These are phyloP conservation scores for Heliocidaris tuberculata DNA, from an alignment of 35 echinoderm and acorn worm species.

Conservation along the genomic window DNA sequence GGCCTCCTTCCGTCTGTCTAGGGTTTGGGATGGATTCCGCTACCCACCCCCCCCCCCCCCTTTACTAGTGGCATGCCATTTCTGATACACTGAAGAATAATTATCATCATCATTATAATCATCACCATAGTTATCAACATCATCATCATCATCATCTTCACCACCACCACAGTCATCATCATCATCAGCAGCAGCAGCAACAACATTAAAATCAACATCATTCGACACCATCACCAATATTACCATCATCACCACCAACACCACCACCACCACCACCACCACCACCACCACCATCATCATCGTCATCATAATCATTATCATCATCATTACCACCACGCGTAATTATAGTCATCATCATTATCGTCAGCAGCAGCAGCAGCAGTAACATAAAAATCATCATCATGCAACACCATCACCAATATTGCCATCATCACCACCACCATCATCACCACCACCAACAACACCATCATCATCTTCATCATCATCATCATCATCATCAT, in stretches of 20 bases:
- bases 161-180: too few species aligned
- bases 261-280: background rate
- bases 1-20: too few species aligned
- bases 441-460: background rate
- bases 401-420: background rate
- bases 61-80: too few species aligned
- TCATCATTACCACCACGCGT: background rate
- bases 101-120: constrained; percentile 14
- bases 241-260: background rate
- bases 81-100: too few species aligned
- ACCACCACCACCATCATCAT: background rate
- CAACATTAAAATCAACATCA: background rate
- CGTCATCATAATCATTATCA: background rate
- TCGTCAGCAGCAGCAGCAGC: too few species aligned
- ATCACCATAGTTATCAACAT: background rate
- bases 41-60: too few species aligned
- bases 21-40: too few species aligned
- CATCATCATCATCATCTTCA: background rate
- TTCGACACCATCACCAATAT: background rate
- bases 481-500: background rate
- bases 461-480: background rate
- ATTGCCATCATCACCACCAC: background rate
- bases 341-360: background rate
- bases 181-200: background rate
- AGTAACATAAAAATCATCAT: too few species aligned